These are phyloP conservation scores for Trimorus sp. DNA, from an alignment of 2,888 invertebrate genomes.

Conservation along the genomic window DNA sequence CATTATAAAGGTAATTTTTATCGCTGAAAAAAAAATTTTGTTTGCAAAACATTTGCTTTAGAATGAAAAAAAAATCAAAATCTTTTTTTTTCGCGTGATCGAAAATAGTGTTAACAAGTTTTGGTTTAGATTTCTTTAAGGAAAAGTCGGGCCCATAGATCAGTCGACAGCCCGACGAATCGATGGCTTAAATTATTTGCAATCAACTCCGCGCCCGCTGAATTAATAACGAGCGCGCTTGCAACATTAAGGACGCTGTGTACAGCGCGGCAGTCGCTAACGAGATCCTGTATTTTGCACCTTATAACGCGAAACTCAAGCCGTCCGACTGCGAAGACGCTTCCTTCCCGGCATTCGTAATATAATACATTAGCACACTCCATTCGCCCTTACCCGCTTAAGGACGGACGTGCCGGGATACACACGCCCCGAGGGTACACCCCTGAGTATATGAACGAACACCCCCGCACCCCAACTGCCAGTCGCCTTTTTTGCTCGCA, in stretches of 20 bases:
- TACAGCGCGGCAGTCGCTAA: constrained; percentile 33
- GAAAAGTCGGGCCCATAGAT: too few relatives aligned
- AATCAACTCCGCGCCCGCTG: constrained; percentile 12
- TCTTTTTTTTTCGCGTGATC: too few relatives aligned
- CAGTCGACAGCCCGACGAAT: background rate
- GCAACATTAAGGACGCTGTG: constrained; percentile 38
- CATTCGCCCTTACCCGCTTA: constrained; percentile 48
- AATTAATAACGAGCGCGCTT: constrained; percentile 41
- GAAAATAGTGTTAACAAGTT: too few relatives aligned
- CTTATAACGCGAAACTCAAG: constrained; percentile 46
- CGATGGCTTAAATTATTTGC: constrained; percentile 25
- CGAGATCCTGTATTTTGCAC: constrained; percentile 51
- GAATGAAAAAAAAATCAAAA: too few relatives aligned
- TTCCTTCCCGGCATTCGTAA: constrained; percentile 68
- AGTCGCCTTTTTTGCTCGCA: constrained; percentile 30
- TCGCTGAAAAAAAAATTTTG: too few relatives aligned
- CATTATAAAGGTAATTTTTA: too few relatives aligned
- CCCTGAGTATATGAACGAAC: constrained; percentile 11
- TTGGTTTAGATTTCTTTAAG: too few relatives aligned
- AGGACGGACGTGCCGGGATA: constrained; percentile 48
- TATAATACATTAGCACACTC: constrained; percentile 68
- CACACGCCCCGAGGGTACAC: constrained; percentile 24
- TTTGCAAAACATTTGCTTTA: too few relatives aligned
- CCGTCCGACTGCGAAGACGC: constrained; percentile 52
- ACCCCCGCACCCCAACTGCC: constrained; percentile 41